A percentile compares a stretch with the other conserved stretches of the same genome.
Conservation (phyloP, 2,888 invertebrate genomes). For the Merodon equestris region DNA sequence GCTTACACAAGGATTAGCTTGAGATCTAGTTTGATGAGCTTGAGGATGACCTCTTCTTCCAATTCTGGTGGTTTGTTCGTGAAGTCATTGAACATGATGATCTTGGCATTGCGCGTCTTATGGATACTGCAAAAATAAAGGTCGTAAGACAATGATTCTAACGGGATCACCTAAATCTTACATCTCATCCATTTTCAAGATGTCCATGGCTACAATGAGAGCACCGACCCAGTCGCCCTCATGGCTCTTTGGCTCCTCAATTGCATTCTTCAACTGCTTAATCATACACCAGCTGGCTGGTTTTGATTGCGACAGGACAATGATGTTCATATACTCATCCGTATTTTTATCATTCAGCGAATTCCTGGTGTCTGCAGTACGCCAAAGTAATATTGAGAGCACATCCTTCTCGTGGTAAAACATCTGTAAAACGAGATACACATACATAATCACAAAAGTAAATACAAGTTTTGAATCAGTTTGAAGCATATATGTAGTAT, state of each 20-base stretch:
- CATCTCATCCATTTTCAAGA: conserved; percentile 77
- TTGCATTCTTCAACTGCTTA: conserved; percentile 76
- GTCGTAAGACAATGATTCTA: no score
- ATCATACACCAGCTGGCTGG: conserved; percentile 82
- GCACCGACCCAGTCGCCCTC: conserved; percentile 85
- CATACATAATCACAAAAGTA: no score
- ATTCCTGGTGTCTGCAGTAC: conserved; percentile 82
- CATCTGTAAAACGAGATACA: conserved; percentile 79
- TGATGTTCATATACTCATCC: conserved; percentile 82
- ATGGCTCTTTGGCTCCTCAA: conserved; percentile 78
- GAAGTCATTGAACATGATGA: conserved; percentile 85
- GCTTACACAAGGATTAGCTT: conserved; percentile 84
- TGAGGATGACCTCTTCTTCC: conserved; percentile 80
- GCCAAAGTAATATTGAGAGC: conserved; percentile 83
- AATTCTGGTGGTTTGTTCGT: conserved; percentile 79
- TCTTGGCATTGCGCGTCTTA: conserved; percentile 79
- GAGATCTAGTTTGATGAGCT: conserved; percentile 80
- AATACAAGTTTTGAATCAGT: no score
- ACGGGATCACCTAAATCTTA: no score
- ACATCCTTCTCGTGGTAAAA: conserved; percentile 84
- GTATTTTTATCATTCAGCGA: conserved; percentile 65
- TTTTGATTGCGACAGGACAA: conserved; percentile 79
- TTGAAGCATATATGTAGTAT: no score
- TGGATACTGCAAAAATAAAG: conserved; percentile 72
- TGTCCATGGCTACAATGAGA: conserved; percentile 81